Evolutionary conservation across 2,888 invertebrate species (phyloP), one percentile per base, ranked within the genome.

Genomic region (Megastigmus dorsalis): DNA sequence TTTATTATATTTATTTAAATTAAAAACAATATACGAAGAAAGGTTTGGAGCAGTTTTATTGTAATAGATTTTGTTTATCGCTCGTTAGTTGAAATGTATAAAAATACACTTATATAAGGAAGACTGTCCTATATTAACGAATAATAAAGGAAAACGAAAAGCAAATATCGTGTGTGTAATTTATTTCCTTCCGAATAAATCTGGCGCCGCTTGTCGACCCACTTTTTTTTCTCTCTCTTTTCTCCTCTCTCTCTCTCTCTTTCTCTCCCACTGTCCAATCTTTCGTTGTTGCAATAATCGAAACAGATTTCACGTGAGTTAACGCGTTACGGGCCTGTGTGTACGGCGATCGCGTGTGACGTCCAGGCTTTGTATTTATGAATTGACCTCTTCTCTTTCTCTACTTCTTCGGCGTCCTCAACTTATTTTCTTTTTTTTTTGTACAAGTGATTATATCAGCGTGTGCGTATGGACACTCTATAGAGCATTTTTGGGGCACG

Each of bases 291-390:
- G 26, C 33, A 69, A 62, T 62, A 60, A 60, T 60, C 52, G n/a
- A 69, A 69, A 69, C 20, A 52, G 60, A 69, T 69, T 60, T 52
- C 20, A 43, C 60, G 52, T 69, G 69, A 60, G 52, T 57, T 66
- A 43, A 38, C 23, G n/a, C n/a, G 2, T 28, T 7, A 15, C 20
- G 41, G 36, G 10, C 10, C 9, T n/a, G 30, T 43, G 43, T 7
- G 13, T 7, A n/a, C 18, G 5, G 18, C 33, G n/a, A 45, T 67
- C 26, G 67, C 67, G 55, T 67, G 67, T 26, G 45, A 43, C 9
- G 41, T 45, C 36, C 15, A 3, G 26, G 10, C 18, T 48, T 48
- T 18, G 18, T 30, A 41, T 43, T 41, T 30, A 54, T 38, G n/a
- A 43, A 55, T n/a, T 15, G 30, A 43, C 1, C n/a, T 13, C 65